Conservation (phyloP, 2,113 vertebrate genomes). For the Barnardius zonarius region DNA sequence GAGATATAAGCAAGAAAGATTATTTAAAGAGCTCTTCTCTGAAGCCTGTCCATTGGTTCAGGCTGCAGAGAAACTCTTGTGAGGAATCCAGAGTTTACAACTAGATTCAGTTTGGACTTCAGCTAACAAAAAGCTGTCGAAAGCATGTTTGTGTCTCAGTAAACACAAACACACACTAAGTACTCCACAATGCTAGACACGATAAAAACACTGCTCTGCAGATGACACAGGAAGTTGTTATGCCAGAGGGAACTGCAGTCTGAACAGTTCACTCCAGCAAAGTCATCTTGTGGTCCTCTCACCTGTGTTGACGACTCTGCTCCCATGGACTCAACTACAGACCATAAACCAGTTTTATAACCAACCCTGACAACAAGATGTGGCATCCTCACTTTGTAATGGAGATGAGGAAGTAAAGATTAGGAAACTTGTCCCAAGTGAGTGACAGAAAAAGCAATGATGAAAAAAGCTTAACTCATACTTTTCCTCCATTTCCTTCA, state of each 20-base stretch:
- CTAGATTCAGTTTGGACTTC: background rate
- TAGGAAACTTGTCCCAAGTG: background rate
- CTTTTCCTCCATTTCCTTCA: background rate
- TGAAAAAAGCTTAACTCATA: background rate
- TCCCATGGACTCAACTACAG: rapidly evolving
- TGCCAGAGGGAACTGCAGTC: background rate
- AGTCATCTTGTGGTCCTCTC: background rate
- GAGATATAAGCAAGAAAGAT: background rate
- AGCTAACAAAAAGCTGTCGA: background rate
- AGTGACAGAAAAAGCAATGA: background rate
- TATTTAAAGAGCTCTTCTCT: background rate
- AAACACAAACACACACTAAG: background rate
- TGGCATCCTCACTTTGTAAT: rapidly evolving
- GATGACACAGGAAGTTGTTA: background rate
- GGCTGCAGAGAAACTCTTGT: background rate
- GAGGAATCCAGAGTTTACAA: background rate
- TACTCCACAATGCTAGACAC: rapidly evolving
- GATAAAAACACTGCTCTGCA: background rate
- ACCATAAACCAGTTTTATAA: background rate
- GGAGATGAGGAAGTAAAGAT: background rate
- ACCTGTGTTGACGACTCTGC: background rate
- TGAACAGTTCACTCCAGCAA: background rate
- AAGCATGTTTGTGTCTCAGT: background rate
- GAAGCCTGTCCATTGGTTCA: background rate
- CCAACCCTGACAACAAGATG: background rate